Conservation (phyloP, 2,113 vertebrate species). For the Syngnathus typhle region DNA sequence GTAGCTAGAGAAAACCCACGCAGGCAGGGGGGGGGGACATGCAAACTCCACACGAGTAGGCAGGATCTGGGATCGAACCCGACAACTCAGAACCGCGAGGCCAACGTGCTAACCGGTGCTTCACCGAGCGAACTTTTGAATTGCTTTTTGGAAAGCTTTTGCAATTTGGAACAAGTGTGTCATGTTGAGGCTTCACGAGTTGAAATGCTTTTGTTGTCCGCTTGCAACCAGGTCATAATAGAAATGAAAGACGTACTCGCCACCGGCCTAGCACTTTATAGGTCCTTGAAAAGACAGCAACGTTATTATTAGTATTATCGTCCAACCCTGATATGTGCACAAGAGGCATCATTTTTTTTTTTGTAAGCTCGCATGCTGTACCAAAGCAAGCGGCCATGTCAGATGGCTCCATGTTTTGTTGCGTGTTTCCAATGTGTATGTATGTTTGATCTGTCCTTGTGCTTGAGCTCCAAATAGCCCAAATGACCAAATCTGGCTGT, state of each 20-base stretch:
- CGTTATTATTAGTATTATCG: background rate
- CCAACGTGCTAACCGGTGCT: too few species aligned
- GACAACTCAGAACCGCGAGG: too few species aligned
- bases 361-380: constrained; percentile 4
- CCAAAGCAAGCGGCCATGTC: constrained; percentile 29
- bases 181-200: background rate
- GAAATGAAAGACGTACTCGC: background rate
- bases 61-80: too few species aligned
- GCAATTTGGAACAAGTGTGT: background rate
- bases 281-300: background rate
- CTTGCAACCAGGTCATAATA: too few species aligned
- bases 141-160: too few species aligned
- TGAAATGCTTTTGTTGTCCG: too few species aligned
- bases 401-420: constrained; percentile 25
- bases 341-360: constrained; percentile 15
- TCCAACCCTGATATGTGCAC: constrained; percentile 18
- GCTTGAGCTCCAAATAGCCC: constrained; percentile 43
- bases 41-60: too few species aligned
- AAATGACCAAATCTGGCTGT: constrained; percentile 47
- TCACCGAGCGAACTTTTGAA: too few species aligned
- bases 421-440: background rate
- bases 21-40: too few species aligned
- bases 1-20: too few species aligned
- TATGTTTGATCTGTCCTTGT: constrained; percentile 40
- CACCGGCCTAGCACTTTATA: background rate